Base-by-base conservation (phyloP, 2,113 vertebrate genomes). In the Erythrocercus mccallii region DNA sequence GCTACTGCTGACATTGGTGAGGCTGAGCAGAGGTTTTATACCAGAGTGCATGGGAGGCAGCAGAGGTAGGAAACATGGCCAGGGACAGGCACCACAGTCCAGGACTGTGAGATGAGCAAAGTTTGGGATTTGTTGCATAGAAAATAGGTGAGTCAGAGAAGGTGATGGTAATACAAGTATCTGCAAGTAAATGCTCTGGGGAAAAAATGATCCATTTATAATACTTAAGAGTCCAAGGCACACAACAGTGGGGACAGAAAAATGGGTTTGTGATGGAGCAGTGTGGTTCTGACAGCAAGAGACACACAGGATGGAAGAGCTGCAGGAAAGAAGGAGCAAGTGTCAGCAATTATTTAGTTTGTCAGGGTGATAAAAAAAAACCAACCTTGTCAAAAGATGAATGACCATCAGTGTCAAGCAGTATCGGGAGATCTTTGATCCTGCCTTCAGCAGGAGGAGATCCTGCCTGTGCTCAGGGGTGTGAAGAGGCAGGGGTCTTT, bases 181-280 rank as follows among this genome's bases (percentile, higher is more conserved):
- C 25, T n/a, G 18, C 30, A 78, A 37, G 18, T 18, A 50, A 44
- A 81, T 17, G 19, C 30, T 33, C 22, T 8, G 19, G 17, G 12
- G 2, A 6, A 6, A 35, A 69, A 56, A 18, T 0, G 0, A 30
- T 38, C 38, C 0, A 1, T 64, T 79, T 57, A 8, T 30, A 62
- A 31, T 21, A 35, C 2, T 30, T 44, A 10, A 0, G 33, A 78
- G n/a, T 48, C n/a, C 71, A 70, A 83, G 54, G 37, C 40, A 76
- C 6, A 20, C 13, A 13, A 33, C 17, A 24, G 19, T 0, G 1
- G 68, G 69, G 65, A n/a, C 3, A 44, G 47, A 42, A 47, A 76
- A 25, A 35, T 0, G 0, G 11, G 25, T 53, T 33, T 6, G 8
- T 21, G 25, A 18, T 22, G 44, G 69, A 81, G 35, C 56, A 50